Evolutionary conservation across 2,888 invertebrate species (phyloP), one percentile per base, ranked within the genome.

Genomic region (Athrips mouffetella): DNA sequence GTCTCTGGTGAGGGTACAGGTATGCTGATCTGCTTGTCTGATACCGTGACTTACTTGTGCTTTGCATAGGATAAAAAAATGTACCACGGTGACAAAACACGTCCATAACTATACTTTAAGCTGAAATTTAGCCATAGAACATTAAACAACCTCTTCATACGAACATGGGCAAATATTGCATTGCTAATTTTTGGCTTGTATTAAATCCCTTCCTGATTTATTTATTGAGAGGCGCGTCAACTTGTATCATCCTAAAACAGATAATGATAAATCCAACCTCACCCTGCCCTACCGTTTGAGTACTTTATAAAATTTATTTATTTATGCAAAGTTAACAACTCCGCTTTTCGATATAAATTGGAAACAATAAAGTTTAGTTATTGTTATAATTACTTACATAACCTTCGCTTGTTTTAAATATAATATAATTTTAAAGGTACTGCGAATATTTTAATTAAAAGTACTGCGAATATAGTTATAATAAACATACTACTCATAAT

Each of bases 371-470:
- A 37, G 37, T 37, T 37, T 2, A n/a, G n/a, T n/a, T 27, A 37
- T 37, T 37, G 37, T 37, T 37, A 37, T 37, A n/a, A n/a, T n/a
- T n/a, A n/a, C n/a, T n/a, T 37, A 21, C 37, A 21, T n/a, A 37
- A 37, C 16, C 18, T 35, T 35, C 33, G 18, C 16, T 18, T 18
- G 33, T 21, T 11, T 21, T 20, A n/a, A 37, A 37, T n/a, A n/a
- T n/a, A n/a, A n/a, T n/a, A n/a, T n/a, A n/a, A n/a, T n/a, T n/a
- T n/a, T n/a, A n/a, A n/a, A n/a, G n/a, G n/a, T n/a, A n/a, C n/a
- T n/a, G n/a, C n/a, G n/a, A n/a, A n/a, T 25, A 25, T 25, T 25
- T 25, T 7, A 7, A 25, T 25, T 25, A 25, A 5, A 25, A 5
- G 8, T 25, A 7, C 8, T 7, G 6, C 27, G 27, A 25, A 8